Evolutionary conservation across 2,113 vertebrate species (phyloP).

Genomic region (Cyprinodon variegatus): DNA sequence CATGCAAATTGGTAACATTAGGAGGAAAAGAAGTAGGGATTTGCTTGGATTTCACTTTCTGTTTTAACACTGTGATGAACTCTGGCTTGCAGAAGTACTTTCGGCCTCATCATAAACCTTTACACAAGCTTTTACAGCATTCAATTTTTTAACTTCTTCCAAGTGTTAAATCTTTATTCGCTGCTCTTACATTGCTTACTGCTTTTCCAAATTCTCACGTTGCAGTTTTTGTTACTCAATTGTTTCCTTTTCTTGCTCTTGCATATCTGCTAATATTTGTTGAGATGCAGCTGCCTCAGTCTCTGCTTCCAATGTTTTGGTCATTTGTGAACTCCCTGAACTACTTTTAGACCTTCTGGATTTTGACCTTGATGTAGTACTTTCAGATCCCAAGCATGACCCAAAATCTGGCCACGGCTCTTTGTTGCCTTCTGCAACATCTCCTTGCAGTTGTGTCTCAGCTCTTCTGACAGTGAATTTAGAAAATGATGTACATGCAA

Average conservation of each 20-base stretch:
- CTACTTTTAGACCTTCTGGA: conserved; percentile 21
- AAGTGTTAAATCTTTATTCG: too few species aligned
- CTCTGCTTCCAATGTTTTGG: conserved; percentile 20
- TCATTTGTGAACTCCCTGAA: conserved; percentile 13
- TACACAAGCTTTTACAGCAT: too few species aligned
- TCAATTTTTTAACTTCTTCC: too few species aligned
- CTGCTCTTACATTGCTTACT: conserved; percentile 29
- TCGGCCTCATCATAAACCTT: too few species aligned
- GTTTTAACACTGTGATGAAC: too few species aligned
- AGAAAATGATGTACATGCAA: conserved; percentile 19
- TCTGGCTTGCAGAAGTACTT: too few species aligned
- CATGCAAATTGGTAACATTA: too few species aligned
- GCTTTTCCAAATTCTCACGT: conserved; percentile 21
- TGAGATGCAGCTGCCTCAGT: conserved; percentile 39
- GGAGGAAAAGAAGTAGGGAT: too few species aligned
- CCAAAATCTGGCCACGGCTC: conserved; percentile 38
- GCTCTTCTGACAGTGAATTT: conserved; percentile 16
- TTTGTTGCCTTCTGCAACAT: conserved; percentile 8
- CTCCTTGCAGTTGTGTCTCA: conserved; percentile 7
- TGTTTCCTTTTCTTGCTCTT: conserved; percentile 36
- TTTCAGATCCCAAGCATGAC: conserved; percentile 30
- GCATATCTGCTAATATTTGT: conserved; percentile 31
- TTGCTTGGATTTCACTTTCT: too few species aligned
- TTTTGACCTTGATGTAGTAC: conserved; percentile 4
- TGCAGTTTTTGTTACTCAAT: conserved; percentile 28